A percentile compares a stretch with the other conserved stretches of the same genome.
These are phyloP conservation scores for Troilus luridus DNA, from an alignment of 2,888 invertebrate species.

Conservation along the genomic window DNA sequence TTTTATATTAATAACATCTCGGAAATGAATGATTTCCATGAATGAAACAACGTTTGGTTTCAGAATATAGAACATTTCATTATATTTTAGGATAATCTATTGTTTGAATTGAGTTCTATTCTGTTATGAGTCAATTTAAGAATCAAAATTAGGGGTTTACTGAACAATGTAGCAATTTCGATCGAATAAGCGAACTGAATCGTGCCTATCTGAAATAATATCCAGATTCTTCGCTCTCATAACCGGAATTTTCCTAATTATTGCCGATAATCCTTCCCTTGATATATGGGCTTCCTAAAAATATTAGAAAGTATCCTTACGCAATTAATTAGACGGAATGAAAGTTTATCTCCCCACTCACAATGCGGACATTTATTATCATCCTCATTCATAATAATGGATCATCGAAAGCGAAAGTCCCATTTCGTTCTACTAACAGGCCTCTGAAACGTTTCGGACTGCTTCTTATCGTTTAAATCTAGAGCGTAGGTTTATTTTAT, in stretches of 20 bases:
- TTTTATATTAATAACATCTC: no score
- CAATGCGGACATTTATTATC: constrained; percentile 20
- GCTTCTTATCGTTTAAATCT: background rate
- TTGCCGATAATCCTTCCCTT: background rate
- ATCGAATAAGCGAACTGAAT: background rate
- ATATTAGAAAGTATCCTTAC: constrained; percentile 1
- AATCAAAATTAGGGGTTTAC: background rate
- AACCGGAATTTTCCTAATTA: background rate
- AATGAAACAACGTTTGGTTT: no score
- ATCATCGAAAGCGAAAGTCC: background rate
- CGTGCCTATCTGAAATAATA: background rate
- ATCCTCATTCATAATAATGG: constrained; percentile 8
- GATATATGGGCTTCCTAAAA: background rate
- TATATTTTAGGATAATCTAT: background rate
- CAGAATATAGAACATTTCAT: no score
- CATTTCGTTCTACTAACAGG: background rate
- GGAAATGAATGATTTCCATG: no score
- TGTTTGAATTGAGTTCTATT: no score
- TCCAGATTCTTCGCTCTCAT: background rate
- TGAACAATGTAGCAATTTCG: background rate
- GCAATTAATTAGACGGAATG: background rate
- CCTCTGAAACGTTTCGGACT: background rate
- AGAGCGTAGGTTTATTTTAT: background rate
- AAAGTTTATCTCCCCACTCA: background rate
- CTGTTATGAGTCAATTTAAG: background rate